Percentiles rank a stretch among this genome's conserved stretches.
Evolutionary conservation across 2,888 invertebrate genomes (phyloP).

Genomic region (Hypsopygia costalis): DNA sequence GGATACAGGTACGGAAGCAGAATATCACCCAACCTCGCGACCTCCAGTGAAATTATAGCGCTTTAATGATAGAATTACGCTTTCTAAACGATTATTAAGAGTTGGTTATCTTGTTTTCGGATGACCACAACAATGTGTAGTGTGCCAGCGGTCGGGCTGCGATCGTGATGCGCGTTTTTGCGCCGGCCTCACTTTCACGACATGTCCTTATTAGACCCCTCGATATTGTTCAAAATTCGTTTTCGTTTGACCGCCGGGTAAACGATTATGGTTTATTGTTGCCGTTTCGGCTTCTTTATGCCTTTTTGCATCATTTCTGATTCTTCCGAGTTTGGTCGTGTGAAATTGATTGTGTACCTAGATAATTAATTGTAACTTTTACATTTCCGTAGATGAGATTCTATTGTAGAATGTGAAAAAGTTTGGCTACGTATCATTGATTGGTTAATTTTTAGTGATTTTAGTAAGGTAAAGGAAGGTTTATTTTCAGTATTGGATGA

Average conservation of each 20-base stretch:
- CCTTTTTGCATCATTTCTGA: conserved; percentile 1
- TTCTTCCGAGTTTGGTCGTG: not conserved
- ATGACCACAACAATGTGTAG: conserved; percentile 24
- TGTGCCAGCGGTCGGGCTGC: conserved; percentile 23
- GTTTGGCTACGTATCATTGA: no score
- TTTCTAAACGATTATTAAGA: conserved; percentile 58
- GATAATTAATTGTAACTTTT: no score
- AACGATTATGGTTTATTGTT: conserved; percentile 26
- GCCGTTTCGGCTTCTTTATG: conserved; percentile 23
- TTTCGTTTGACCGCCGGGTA: conserved; percentile 44
- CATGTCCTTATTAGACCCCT: conserved; percentile 57
- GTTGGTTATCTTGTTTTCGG: conserved; percentile 17
- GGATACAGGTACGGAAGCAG: conserved; percentile 45
- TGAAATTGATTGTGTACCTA: not conserved
- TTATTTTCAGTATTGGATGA: no score
- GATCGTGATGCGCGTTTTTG: conserved; percentile 45
- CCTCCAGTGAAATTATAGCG: conserved; percentile 43
- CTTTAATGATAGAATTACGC: conserved; percentile 53
- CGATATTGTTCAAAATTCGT: conserved; percentile 61
- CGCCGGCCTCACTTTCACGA: conserved; percentile 58
- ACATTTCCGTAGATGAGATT: no score
- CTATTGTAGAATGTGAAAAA: no score
- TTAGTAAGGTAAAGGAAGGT: no score
- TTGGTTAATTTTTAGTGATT: no score
- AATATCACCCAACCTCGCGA: conserved; percentile 38